Evolutionary conservation across 2,888 invertebrate species (phyloP).

Genomic region (Drosophila neutralis): DNA sequence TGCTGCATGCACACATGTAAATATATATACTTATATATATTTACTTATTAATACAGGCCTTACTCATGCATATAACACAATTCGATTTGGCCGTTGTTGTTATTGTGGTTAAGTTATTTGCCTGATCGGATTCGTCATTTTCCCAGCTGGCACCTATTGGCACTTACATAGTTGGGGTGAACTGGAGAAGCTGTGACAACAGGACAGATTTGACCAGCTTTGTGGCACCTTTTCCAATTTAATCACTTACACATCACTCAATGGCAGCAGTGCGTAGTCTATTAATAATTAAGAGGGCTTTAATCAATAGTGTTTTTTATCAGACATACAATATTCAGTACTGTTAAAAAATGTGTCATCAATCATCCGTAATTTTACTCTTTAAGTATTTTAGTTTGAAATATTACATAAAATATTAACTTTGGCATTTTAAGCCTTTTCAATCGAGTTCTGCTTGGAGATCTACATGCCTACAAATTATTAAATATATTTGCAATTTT

Average conservation of each 20-base stretch:
- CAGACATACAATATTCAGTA: neutral
- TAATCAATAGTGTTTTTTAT: neutral
- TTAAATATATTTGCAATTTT: neutral
- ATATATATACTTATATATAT: neutral
- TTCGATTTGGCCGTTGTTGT: constrained; percentile 19
- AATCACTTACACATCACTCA: constrained; percentile 38
- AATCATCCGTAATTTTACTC: neutral
- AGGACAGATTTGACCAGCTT: constrained; percentile 39
- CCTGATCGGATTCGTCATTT: constrained; percentile 6
- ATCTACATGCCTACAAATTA: neutral
- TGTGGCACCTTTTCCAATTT: constrained; percentile 36
- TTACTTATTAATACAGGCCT: constrained; percentile 29
- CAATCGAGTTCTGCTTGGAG: neutral
- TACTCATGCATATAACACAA: constrained; percentile 22
- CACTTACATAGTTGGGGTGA: constrained; percentile 5
- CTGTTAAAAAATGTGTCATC: neutral
- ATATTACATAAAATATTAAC: neutral
- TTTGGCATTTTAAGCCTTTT: neutral
- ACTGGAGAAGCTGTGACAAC: constrained; percentile 3
- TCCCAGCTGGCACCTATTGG: constrained; percentile 12
- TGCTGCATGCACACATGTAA: constrained; percentile 19
- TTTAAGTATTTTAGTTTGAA: neutral
- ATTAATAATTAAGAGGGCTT: constrained; percentile 22
- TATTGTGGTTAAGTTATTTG: constrained; percentile 28
- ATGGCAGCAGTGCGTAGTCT: constrained; percentile 6